Evolutionary conservation across 2,797 vertebrate species (phyloP), one percentile per base, ranked within the genome.

Genomic region (Hipposideros larvatus): DNA sequence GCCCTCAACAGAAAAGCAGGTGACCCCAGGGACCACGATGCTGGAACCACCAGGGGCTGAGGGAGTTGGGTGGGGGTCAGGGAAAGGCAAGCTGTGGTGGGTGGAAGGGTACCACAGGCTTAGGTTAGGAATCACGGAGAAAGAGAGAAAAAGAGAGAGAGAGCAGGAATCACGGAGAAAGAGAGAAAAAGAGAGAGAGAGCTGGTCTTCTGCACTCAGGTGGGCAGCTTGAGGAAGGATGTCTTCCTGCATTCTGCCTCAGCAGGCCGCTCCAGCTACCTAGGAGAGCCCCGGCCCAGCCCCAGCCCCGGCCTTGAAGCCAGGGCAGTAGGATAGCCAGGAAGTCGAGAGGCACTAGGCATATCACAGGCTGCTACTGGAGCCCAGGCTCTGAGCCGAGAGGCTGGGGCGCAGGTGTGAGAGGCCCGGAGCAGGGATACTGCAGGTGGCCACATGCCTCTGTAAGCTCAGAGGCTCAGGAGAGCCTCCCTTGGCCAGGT

Each of bases 401-500:
- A 80, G 48, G 46, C 74, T 0, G 0, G 61, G 73, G 68, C 2
- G 3, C 87, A 91, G 83, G 74, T 89, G 61, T 34, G 63, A 21
- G 74, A 65, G 31, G 66, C 55, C 21, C 26, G 1, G 1, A 5
- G 7, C 9, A 0, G 31, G 63, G 84, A 26, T 43, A 11, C 0
- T 26, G 84, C 18, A n/a, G 51, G 68, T 1, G 0, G 90, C 2
- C 0, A 13, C 37, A 7, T 0, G 21, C 70, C 53, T 71, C 87
- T 19, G 51, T 11, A 43, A 48, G 75, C 85, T 46, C 77, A 19
- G 55, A 77, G 59, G 61, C 87, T 63, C 82, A 4, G 3, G 15
- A 90, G n/a, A 89, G 53, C 87, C 53, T 90, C 87, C 24, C 55
- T 65, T 92, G 88, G 96, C 91, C 55, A 73, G 34, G 80, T 19